Percentiles rank a stretch among this genome's conserved stretches.
Conservation (phyloP, 2,888 invertebrate species). For the Piscicola geometra region DNA sequence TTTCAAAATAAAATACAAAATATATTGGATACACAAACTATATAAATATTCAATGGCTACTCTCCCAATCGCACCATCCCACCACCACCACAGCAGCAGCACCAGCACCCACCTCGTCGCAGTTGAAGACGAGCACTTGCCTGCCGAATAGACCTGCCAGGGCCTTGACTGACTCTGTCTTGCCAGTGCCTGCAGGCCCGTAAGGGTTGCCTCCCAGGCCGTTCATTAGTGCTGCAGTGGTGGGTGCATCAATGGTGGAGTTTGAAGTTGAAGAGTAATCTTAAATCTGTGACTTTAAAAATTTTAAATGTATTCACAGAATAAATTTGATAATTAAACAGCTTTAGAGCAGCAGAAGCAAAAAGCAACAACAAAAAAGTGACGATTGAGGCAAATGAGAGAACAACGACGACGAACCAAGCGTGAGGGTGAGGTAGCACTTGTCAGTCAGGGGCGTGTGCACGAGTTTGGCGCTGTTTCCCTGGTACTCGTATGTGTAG, state of each 20-base stretch:
- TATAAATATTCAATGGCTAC: too few species aligned
- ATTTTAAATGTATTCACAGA: too few species aligned
- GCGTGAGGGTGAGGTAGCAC: conserved; percentile 92
- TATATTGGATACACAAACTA: not conserved
- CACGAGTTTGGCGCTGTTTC: conserved; percentile 89
- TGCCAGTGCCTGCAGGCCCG: conserved; percentile 97
- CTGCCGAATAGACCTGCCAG: conserved; percentile 74
- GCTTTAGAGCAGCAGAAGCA: too few species aligned
- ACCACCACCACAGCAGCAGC: conserved; percentile 67
- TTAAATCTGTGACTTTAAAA: too few species aligned
- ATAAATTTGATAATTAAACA: too few species aligned
- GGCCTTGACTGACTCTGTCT: conserved; percentile 96
- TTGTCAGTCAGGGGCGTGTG: conserved; percentile 93
- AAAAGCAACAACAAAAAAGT: not conserved
- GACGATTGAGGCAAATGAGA: too few species aligned
- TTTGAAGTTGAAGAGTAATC: too few species aligned
- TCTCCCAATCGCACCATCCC: not conserved
- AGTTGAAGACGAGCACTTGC: conserved; percentile 63
- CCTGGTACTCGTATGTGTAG: conserved; percentile 96
- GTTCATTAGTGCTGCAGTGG: conserved; percentile 71
- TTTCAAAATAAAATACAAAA: not conserved
- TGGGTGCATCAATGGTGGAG: too few species aligned
- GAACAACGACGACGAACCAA: conserved; percentile 59
- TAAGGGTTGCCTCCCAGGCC: conserved; percentile 97
- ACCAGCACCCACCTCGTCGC: conserved; percentile 76